These are phyloP conservation scores for Selenia dentaria DNA, from an alignment of 2,888 invertebrate genomes.

Conservation along the genomic window DNA sequence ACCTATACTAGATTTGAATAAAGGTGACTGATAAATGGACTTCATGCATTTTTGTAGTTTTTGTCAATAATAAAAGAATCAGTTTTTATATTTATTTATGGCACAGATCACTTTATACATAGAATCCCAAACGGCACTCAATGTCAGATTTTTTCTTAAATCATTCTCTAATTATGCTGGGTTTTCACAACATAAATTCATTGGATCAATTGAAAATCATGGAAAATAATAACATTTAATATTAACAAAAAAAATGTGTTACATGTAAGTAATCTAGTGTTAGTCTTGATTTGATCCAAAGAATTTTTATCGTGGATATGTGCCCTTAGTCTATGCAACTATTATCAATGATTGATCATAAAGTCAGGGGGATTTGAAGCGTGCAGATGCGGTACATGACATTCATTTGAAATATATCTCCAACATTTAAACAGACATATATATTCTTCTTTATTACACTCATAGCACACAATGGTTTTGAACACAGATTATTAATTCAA, in stretches of 20 bases:
- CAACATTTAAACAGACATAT: slow-evolving; percentile 49
- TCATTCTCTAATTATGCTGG: slow-evolving; percentile 33
- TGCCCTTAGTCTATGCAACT: slow-evolving; percentile 18
- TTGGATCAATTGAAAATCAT: slow-evolving; percentile 28
- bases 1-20: slow-evolving; percentile 10
- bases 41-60: slow-evolving; percentile 19
- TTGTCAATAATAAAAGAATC: slow-evolving; percentile 16
- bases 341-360: slow-evolving; percentile 2
- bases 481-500: slow-evolving; percentile 75
- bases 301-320: slow-evolving; percentile 17
- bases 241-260: slow-evolving; percentile 4
- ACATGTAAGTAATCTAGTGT: slow-evolving; percentile 6
- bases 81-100: slow-evolving; percentile 51
- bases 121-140: slow-evolving; percentile 43
- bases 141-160: slow-evolving; percentile 42
- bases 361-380: slow-evolving; percentile 17
- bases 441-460: slow-evolving; percentile 64
- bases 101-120: slow-evolving; percentile 59
- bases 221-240: slow-evolving; percentile 36
- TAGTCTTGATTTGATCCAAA: slow-evolving; percentile 20
- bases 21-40: slow-evolving; percentile 14
- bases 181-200: slow-evolving; percentile 26
- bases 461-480: slow-evolving; percentile 66
- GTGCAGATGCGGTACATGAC: slow-evolving; percentile 34
- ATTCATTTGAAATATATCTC: slow-evolving; percentile 37